phyloP scores from a whole-genome alignment of 2,888 invertebrate genomes.

The Neuroscelio doddi region DNA sequence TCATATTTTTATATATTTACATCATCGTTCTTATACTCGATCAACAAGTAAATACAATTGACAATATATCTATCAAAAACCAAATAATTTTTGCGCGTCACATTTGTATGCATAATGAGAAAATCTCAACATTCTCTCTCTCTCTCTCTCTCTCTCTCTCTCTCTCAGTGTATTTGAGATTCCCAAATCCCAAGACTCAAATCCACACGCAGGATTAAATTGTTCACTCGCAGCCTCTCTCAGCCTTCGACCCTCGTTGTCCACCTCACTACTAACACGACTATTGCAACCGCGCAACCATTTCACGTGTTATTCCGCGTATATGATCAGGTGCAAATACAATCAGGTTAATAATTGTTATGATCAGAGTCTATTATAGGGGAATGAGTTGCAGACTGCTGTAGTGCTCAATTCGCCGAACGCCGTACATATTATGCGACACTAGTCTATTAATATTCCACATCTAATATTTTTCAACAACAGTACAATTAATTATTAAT shows the following conservation, averaged over 20 bases:
- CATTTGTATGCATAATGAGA: too few relatives aligned
- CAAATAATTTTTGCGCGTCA: too few relatives aligned
- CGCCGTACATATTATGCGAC: constrained; percentile 18
- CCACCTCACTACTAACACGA: constrained; percentile 3
- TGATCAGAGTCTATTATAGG: constrained; percentile 47
- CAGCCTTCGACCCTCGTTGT: constrained; percentile 39
- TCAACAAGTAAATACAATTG: too few relatives aligned
- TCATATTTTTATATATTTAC: too few relatives aligned
- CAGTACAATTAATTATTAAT: too few relatives aligned
- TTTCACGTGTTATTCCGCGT: constrained; percentile 55
- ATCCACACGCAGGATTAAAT: constrained; percentile 58
- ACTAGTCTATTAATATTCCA: constrained; percentile 20
- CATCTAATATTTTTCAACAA: constrained; percentile 3
- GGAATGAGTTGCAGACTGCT: constrained; percentile 41
- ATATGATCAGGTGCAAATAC: constrained; percentile 69
- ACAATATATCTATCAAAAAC: too few relatives aligned
- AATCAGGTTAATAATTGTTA: constrained; percentile 69
- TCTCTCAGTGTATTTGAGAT: background rate
- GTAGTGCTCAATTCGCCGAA: constrained; percentile 54
- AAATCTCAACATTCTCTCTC: too few relatives aligned
- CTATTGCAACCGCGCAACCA: constrained; percentile 20
- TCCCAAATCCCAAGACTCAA: constrained; percentile 55
- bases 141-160: too few relatives aligned
- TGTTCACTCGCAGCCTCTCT: constrained; percentile 16
- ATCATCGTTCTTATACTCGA: too few relatives aligned